Evolutionary conservation across 2,113 vertebrate species (phyloP), one percentile per base, ranked within the genome.

Genomic region (Micromys minutus): DNA sequence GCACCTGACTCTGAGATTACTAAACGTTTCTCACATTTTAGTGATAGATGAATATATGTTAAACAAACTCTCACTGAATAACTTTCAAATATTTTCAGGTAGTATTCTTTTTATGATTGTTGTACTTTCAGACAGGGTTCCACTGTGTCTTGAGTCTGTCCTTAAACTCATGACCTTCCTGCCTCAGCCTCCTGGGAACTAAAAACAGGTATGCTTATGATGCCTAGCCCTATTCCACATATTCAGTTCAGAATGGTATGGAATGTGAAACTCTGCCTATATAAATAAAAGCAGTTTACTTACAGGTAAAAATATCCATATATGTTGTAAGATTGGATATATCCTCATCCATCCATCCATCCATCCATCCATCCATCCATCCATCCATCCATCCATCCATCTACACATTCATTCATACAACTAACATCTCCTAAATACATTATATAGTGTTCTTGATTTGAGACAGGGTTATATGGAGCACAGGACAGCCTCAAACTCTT

Each of bases 51-150:
- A 52, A 85, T 67, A 50, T 1, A 72, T 72, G 94, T 77, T 36
- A 95, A 95, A 87, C 52, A 17, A 94, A 94, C 50, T 10, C 90
- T 94, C 26, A 92, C 47, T 83, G 80, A 80, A 71, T 95, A 59
- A 95, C 65, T 17, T 57, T 4, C 31, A 31, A 88, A 67, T 42
- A 77, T 91, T 75, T 50, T 39, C 2, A 80, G 47, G 59, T 89
- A 84, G 24, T 87, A 65, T 36, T 86, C 31, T 36, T 85, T 65
- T 47, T 24, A 72, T 72, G 67, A 72, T 57, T 87, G 39, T 86
- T 19, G 6, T 69, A 13, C n/a, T 17, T 55, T 17, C 26, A 21
- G 19, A 50, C 29, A 86, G 29, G 10, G 3, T 22, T 65, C 34
- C 16, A 47, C 8, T 67, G 42, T 72, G 15, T 55, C 55, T 12